Evolutionary conservation across 2,113 vertebrate genomes (phyloP).

Genomic region (Pterophyllum scalare): DNA sequence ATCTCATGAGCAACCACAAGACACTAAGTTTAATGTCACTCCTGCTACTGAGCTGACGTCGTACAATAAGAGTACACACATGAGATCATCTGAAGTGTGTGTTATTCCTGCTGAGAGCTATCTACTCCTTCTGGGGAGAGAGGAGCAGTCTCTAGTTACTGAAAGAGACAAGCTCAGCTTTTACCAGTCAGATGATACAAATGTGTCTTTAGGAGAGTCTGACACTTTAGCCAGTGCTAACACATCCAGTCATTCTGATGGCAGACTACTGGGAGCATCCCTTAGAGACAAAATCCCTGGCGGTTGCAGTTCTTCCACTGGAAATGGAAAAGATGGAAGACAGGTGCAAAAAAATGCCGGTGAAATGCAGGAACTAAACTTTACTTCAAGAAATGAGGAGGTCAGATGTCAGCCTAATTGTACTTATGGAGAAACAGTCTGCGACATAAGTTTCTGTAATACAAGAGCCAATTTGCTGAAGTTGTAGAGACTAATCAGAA

Average conservation of each 20-base stretch:
- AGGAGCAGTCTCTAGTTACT: slow-evolving; percentile 32
- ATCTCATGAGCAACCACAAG: neutral
- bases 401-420: slow-evolving; percentile 48
- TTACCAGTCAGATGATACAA: slow-evolving; percentile 30
- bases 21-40: neutral
- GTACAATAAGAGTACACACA: neutral
- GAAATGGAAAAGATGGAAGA: slow-evolving; percentile 25
- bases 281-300: slow-evolving; percentile 34
- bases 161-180: slow-evolving; percentile 47
- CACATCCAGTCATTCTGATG: slow-evolving; percentile 47
- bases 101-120: slow-evolving; percentile 11
- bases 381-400: slow-evolving; percentile 32
- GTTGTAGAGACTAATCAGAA: slow-evolving; percentile 39
- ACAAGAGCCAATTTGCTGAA: slow-evolving; percentile 33
- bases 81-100: slow-evolving; percentile 13
- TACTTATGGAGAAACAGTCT: slow-evolving; percentile 17
- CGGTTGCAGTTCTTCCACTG: slow-evolving; percentile 9
- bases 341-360: slow-evolving; percentile 31
- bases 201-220: slow-evolving; percentile 35
- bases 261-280: slow-evolving; percentile 43
- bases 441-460: slow-evolving; percentile 1
- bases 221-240: slow-evolving; percentile 19
- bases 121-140: slow-evolving; percentile 10
- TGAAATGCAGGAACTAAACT: slow-evolving; percentile 30
- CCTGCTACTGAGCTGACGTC: neutral